Evolutionary conservation across 2,113 vertebrate genomes (phyloP).

Genomic region (Malurus cyaneus): DNA sequence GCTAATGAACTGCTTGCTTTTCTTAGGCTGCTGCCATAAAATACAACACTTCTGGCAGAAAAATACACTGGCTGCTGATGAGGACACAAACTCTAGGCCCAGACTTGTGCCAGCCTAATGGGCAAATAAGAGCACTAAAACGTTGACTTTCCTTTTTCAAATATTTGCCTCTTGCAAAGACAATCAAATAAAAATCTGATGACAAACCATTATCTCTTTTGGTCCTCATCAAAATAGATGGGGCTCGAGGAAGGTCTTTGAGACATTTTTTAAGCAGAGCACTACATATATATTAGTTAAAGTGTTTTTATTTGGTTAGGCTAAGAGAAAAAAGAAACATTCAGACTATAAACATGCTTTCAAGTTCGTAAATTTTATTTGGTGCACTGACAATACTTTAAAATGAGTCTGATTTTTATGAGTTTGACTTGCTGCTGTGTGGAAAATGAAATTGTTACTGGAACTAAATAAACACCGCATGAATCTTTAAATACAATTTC

Average conservation of each 20-base stretch:
- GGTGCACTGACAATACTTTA: neutral
- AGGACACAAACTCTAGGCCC: neutral
- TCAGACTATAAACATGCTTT: neutral
- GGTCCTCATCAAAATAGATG: neutral
- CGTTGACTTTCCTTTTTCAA: neutral
- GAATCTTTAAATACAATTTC: slow-evolving; percentile 48
- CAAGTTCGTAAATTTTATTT: neutral
- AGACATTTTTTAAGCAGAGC: neutral
- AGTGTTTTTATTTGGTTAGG: neutral
- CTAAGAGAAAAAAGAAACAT: neutral
- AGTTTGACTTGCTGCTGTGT: neutral
- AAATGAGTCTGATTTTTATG: neutral
- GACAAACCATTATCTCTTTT: neutral
- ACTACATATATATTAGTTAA: neutral
- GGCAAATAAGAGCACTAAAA: neutral
- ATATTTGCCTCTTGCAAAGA: neutral
- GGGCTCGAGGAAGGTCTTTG: neutral
- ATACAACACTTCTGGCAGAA: neutral
- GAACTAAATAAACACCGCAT: neutral
- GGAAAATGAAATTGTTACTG: neutral
- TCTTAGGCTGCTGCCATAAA: neutral
- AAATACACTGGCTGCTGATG: neutral
- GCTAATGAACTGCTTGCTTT: neutral
- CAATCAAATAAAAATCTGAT: neutral
- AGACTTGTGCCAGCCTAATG: neutral